These are phyloP conservation scores for Heliothis peltigera DNA, from an alignment of 2,888 invertebrate species.

Conservation along the genomic window DNA sequence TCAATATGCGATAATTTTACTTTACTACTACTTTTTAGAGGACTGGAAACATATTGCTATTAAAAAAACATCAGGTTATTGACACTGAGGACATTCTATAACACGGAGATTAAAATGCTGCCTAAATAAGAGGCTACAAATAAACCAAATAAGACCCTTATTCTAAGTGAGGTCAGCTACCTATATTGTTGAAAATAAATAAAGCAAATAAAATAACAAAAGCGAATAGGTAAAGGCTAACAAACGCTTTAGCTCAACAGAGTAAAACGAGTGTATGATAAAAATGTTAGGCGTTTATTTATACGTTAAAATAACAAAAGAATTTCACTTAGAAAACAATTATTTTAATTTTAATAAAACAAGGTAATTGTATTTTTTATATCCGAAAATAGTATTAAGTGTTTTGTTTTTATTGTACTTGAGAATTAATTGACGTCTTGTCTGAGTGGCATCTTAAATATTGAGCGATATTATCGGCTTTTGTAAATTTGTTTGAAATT, in stretches of 20 bases:
- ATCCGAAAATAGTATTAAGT: background rate
- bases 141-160: background rate
- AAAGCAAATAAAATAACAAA: conserved; percentile 7
- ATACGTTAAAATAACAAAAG: too few relatives aligned
- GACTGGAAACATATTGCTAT: conserved; percentile 39
- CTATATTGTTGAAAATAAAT: background rate
- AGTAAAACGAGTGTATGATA: conserved; percentile 3
- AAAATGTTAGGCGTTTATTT: background rate
- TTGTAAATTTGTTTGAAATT: background rate
- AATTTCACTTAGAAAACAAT: background rate
- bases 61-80: conserved; percentile 34
- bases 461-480: background rate
- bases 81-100: background rate
- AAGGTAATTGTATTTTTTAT: background rate
- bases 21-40: too few relatives aligned
- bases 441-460: background rate
- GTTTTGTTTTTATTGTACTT: conserved; percentile 1
- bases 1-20: too few relatives aligned
- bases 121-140: too few relatives aligned
- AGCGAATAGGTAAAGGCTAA: conserved; percentile 7
- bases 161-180: background rate
- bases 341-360: background rate
- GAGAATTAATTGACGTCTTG: conserved; percentile 1
- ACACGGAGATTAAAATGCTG: too few relatives aligned
- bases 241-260: conserved; percentile 5